phyloP scores from a whole-genome alignment of 2,888 invertebrate species.

The Dasypogon diadema region DNA sequence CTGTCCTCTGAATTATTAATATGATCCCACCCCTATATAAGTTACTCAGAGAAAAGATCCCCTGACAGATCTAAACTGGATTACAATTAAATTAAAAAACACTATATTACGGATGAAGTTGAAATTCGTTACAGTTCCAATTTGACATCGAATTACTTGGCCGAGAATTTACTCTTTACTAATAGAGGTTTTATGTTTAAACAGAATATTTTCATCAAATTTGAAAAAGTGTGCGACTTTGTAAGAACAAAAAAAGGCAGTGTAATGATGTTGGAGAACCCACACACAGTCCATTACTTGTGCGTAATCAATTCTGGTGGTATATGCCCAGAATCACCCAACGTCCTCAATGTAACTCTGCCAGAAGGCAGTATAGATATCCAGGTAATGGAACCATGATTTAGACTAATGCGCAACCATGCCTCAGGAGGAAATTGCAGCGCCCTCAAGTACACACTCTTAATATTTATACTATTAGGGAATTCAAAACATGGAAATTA shows the following conservation, averaged over 20 bases:
- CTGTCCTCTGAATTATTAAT: too few species aligned
- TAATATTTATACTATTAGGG: too few species aligned
- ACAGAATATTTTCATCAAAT: background rate
- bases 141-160: too few species aligned
- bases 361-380: constrained; percentile 88
- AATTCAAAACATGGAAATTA: constrained; percentile 65
- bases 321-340: constrained; percentile 94
- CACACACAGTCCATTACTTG: constrained; percentile 62
- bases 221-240: too few species aligned
- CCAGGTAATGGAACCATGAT: constrained; percentile 95
- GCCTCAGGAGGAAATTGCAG: constrained; percentile 97
- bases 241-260: background rate
- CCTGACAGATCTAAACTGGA: too few species aligned
- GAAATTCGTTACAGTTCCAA: too few species aligned
- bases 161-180: background rate
- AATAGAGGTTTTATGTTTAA: background rate
- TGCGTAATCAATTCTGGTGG: constrained; percentile 78
- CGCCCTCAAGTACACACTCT: constrained; percentile 78
- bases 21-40: too few species aligned
- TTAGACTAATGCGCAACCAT: constrained; percentile 92
- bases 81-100: too few species aligned
- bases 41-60: too few species aligned
- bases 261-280: background rate
- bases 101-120: too few species aligned
- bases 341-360: constrained; percentile 80